Evolutionary conservation across 2,888 invertebrate species (phyloP).

Genomic region (Epsilonema sp.): DNA sequence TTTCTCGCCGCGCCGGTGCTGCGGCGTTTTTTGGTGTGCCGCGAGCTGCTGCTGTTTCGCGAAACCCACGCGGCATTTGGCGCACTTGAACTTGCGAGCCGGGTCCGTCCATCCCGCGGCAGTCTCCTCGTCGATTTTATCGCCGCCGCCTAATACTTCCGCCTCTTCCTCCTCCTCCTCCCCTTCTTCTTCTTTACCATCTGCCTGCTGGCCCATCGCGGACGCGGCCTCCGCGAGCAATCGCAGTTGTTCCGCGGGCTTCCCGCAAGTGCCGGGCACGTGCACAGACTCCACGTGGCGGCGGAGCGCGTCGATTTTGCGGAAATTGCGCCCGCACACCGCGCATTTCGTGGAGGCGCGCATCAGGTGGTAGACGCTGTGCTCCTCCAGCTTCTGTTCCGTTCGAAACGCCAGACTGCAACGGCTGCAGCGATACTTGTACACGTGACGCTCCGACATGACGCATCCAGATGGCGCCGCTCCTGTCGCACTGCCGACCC

Average conservation of each 20-base stretch:
- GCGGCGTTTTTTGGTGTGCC: constrained; percentile 69
- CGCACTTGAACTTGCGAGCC: constrained; percentile 72
- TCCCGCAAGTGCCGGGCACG: constrained; percentile 16
- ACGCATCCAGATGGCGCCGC: constrained; percentile 34
- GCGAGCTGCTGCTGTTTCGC: constrained; percentile 71
- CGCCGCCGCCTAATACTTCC: constrained; percentile 34
- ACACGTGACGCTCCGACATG: constrained; percentile 79
- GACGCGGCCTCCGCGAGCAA: background rate
- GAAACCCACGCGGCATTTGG: constrained; percentile 74
- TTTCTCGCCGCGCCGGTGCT: constrained; percentile 73
- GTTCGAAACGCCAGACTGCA: constrained; percentile 91
- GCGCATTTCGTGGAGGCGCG: constrained; percentile 84
- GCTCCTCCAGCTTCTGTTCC: constrained; percentile 73
- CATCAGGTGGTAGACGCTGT: constrained; percentile 72
- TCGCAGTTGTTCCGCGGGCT: background rate
- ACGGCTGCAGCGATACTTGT: constrained; percentile 84
- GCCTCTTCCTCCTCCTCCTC: constrained; percentile 65
- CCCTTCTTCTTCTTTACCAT: constrained; percentile 12
- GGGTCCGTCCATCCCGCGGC: constrained; percentile 76
- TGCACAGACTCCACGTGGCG: constrained; percentile 78
- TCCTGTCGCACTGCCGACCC: too few relatives aligned
- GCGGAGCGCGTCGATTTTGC: constrained; percentile 66
- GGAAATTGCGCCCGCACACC: constrained; percentile 70
- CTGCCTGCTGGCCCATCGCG: constrained; percentile 8
- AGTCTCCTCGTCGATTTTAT: too few relatives aligned